Evolutionary conservation across 2,113 vertebrate species (phyloP).

Genomic region (pig (Sus scrofa)): DNA sequence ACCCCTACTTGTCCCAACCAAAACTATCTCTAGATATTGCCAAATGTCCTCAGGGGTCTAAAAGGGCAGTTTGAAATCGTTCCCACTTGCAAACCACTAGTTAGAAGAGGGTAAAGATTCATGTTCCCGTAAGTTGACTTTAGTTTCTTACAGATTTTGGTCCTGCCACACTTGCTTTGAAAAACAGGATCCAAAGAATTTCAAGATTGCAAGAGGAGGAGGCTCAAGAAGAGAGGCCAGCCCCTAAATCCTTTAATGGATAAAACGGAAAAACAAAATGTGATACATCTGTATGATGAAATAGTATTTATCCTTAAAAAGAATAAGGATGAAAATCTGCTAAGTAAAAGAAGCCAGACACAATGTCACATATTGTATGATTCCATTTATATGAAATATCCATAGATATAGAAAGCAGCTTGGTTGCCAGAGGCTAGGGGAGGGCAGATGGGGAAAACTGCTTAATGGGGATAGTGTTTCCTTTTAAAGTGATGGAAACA

Average conservation of each 20-base stretch:
- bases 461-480: neutral
- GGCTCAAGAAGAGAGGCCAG: neutral
- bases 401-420: neutral
- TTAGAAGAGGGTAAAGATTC: neutral
- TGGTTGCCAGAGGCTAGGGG: neutral
- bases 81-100: neutral
- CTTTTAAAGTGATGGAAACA: constrained; percentile 25
- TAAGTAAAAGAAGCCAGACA: neutral
- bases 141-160: neutral
- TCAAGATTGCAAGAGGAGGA: neutral
- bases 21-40: neutral
- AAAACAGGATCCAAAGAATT: neutral
- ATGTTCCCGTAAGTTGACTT: neutral
- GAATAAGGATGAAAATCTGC: neutral
- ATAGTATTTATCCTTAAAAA: constrained; percentile 1
- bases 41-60: neutral
- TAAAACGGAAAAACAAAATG: constrained; percentile 47
- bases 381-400: constrained; percentile 39
- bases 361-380: neutral
- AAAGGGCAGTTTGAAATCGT: neutral
- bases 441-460: neutral
- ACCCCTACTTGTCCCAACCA: neutral
- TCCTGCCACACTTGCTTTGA: constrained; percentile 15
- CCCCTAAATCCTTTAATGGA: neutral
- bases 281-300: neutral